Percentiles rank a stretch among this genome's conserved stretches.
These are phyloP conservation scores for Pseudococcus jackbeardsleyi DNA, from an alignment of 2,888 invertebrate species.

Conservation along the genomic window DNA sequence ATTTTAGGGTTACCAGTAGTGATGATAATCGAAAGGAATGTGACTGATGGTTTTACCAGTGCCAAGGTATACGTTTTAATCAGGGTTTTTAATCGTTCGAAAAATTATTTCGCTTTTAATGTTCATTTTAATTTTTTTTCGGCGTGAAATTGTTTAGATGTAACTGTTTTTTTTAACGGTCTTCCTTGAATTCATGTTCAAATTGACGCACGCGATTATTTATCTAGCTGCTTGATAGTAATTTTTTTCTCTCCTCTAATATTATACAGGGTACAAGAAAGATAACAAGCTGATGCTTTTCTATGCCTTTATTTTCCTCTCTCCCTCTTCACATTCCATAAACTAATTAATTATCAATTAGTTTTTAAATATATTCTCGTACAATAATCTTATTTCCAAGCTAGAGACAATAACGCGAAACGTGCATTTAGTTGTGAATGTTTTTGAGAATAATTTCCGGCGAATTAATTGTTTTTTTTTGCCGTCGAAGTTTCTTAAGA, in stretches of 20 bases:
- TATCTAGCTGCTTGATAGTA: constrained; percentile 20
- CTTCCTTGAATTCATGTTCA: constrained; percentile 50
- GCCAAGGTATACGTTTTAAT: constrained; percentile 48
- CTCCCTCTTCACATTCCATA: constrained; percentile 28
- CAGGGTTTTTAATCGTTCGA: constrained; percentile 42
- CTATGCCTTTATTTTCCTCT: neutral
- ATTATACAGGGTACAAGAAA: constrained; percentile 35
- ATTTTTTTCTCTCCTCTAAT: neutral
- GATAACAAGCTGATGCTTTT: neutral
- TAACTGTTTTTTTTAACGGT: constrained; percentile 12
- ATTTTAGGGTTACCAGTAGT: constrained; percentile 52
- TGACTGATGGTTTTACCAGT: constrained; percentile 48
- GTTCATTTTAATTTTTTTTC: neutral
- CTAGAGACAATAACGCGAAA: constrained; percentile 62
- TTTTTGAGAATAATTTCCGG: neutral
- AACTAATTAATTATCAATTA: neutral
- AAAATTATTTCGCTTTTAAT: constrained; percentile 26
- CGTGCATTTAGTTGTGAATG: constrained; percentile 58
- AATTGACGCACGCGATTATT: constrained; percentile 4
- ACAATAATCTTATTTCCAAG: neutral
- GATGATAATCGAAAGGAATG: constrained; percentile 26
- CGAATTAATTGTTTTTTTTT: too few relatives aligned
- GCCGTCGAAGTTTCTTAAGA: too few relatives aligned
- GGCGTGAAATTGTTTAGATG: constrained; percentile 8
- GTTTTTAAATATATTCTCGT: neutral